Base-by-base conservation (phyloP, 2,113 vertebrate species). In the Ginglymostoma cirratum region DNA sequence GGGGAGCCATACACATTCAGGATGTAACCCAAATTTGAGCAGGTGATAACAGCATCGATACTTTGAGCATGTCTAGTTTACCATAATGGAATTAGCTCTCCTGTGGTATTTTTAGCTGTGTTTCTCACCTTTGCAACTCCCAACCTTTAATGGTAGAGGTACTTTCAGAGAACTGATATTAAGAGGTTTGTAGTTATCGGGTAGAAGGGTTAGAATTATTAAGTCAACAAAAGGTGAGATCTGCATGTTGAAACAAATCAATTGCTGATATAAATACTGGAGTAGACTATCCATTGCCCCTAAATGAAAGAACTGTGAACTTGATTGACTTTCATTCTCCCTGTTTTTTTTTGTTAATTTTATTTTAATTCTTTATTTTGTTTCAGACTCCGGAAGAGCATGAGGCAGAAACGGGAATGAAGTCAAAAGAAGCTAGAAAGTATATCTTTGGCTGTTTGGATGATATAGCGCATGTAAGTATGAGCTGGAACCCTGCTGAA, bases 381-480 rank as follows among this genome's bases (percentile, higher is more conserved):
- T 96, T 96, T 38, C 97, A 99, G 99, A 98, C 99, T 96, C 98
- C 99, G 97, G 99, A 99, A 97, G 99, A 99, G 90, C 99, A 99
- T 0, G 99, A 99, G 97, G 97, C 98, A 17, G 99, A 99, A 97
- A 99, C 99, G 55, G 99, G 99, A 96, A 99, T 99, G 98, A 99
- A 99, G 97, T 99, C 99, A 97, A 99, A 99, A 97, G 99, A 99
- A 98, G 99, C 99, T 96, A 98, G 99, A 96, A 99, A 99, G 98
- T 99, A 99, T 97, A 99, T 99, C 98, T 99, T 99, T 98, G 99
- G 98, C 98, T 98, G 98, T 98, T 98, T 99, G 98, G 99, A 99
- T 98, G 99, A 99, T 97, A 98, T 99, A 97, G 98, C 97, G 98
- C 99, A 99, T 14, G 99, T 99, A 98, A 97, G 99, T 99, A n/a